Conservation (phyloP, 2,113 vertebrate species). For the Myxocyprinus asiaticus region DNA sequence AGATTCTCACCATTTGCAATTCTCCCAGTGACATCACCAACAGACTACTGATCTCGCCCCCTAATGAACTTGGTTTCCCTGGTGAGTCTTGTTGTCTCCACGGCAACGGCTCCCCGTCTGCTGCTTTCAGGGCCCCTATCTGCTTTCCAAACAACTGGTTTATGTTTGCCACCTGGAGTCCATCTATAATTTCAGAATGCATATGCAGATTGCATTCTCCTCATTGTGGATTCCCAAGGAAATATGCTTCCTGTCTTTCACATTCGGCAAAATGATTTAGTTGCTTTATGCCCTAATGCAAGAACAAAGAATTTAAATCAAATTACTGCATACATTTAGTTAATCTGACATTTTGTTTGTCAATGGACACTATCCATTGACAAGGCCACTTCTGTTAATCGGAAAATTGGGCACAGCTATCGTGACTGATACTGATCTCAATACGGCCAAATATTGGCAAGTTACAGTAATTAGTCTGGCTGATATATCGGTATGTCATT, state of each 20-base stretch:
- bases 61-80: constrained; percentile 37
- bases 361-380: too few species aligned
- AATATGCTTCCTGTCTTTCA: too few species aligned
- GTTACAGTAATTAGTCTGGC: too few species aligned
- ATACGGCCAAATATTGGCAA: too few species aligned
- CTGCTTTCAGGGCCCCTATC: constrained; percentile 11
- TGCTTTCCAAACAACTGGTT: constrained; percentile 23
- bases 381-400: too few species aligned
- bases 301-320: background rate
- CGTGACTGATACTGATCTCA: too few species aligned
- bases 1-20: constrained; percentile 44
- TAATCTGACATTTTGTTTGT: too few species aligned
- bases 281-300: background rate
- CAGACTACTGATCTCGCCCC: constrained; percentile 37
- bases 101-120: constrained; percentile 32
- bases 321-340: background rate
- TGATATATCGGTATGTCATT: too few species aligned
- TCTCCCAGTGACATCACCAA: constrained; percentile 45
- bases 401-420: too few species aligned
- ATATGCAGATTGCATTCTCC: background rate
- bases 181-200: constrained; percentile 5
- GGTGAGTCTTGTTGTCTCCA: constrained; percentile 26
- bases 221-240: background rate
- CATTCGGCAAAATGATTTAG: background rate
- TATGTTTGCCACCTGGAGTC: constrained; percentile 33